Base-by-base conservation (phyloP, 1,140 invertebrate genomes). In the Pseudomyrmex concolor region DNA sequence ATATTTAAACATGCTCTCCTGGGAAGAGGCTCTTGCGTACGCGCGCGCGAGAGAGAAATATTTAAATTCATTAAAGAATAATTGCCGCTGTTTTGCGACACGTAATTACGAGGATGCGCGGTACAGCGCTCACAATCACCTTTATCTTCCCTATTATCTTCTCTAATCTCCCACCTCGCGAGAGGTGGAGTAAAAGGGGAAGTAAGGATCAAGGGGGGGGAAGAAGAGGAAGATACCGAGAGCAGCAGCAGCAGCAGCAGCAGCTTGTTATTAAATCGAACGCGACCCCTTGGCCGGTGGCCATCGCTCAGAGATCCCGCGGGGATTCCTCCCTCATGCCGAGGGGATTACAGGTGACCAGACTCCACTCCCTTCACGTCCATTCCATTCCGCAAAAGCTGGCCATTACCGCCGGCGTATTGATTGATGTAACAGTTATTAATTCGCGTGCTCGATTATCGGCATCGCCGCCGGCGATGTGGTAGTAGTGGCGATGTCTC, bases 391-490 rank as follows among this genome's bases (percentile, higher is more conserved):
- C 45, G 71, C 80, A 57, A 73, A 63, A 83, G 81, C 73, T 73
- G 45, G 68, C 78, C 84, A 86, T 64, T 73, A 80, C 54, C 60
- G 55, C 63, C 54, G 34, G 55, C 74, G 63, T 93, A 93, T 93
- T 92, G 93, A 93, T 93, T 93, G 91, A 90, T 89, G 91, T 91
- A 92, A 92, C 91, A 91, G 91, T 93, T 92, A 93, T 92, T 93
- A 93, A 93, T 93, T 92, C 90, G 90, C 89, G 86, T 89, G 91
- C 92, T 91, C 90, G 92, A 93, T 93, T 92, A 93, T 93, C 90
- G 88, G 82, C 9, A 34, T 34, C 51, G 62, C n/a, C 71, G 83
- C 80, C 80, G 43, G 19, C 63, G 80, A 51, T 13, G 80, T 84
- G 25, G 25, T 3, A 3, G 25, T 25, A 25, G 25, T 25, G 43